These are phyloP conservation scores for Drosophila lutescens DNA, from an alignment of 2,888 invertebrate species.

Conservation along the genomic window DNA sequence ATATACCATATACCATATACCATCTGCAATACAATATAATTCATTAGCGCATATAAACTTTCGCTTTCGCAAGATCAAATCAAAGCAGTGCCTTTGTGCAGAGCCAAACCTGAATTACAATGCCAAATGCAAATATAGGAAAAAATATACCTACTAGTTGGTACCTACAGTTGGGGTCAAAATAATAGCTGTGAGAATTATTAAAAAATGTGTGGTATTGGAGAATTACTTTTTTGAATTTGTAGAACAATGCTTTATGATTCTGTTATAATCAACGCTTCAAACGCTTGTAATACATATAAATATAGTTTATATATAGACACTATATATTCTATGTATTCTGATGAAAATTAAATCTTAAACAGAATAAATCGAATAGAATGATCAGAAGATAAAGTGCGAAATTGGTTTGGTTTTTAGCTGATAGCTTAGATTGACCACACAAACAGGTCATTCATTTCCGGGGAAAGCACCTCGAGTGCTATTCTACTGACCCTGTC, in stretches of 20 bases:
- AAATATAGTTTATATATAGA: background rate
- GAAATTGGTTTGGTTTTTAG: background rate
- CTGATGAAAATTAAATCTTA: background rate
- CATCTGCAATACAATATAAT: constrained; percentile 64
- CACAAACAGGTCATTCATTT: background rate
- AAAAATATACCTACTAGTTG: constrained; percentile 31
- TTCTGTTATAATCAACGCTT: too few species aligned
- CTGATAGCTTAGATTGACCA: background rate
- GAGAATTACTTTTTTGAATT: too few species aligned
- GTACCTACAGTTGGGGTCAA: constrained; percentile 12
- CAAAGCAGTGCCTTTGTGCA: constrained; percentile 60
- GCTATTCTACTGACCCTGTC: constrained; percentile 1
- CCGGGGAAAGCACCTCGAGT: background rate
- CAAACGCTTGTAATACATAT: background rate
- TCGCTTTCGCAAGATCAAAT: constrained; percentile 79
- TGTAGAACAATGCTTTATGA: too few species aligned
- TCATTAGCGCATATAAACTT: constrained; percentile 76
- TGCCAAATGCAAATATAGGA: constrained; percentile 74
- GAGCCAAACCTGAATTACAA: constrained; percentile 57
- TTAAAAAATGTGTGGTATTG: background rate
- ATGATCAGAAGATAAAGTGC: background rate
- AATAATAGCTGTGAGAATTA: background rate
- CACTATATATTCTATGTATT: too few species aligned
- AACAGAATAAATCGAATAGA: too few species aligned
- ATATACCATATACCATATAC: constrained; percentile 15